Base-by-base conservation (phyloP, 2,797 vertebrate species). In the Mormyrops boulengeri region DNA sequence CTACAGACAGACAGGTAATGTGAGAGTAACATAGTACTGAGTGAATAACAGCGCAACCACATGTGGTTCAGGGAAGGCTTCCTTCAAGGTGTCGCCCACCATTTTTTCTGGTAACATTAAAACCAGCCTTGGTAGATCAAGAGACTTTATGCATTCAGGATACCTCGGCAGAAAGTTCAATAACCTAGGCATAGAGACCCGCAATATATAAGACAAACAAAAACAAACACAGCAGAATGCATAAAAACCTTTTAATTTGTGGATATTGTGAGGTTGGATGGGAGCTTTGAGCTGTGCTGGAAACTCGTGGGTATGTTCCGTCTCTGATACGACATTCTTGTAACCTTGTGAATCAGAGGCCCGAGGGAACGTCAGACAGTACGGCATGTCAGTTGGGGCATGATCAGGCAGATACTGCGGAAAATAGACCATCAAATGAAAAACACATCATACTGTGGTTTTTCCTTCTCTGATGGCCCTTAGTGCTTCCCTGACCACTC, bases 311-410 rank as follows among this genome's bases (percentile, higher is more conserved):
- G 91, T 50, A 77, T 49, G 85, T 88, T 87, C 55, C 84, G 77
- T 41, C 34, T 52, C 62, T 90, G 91, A 93, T 92, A 87, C 57
- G 26, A 34, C 14, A 77, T 26, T 3, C 38, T 77, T 38, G 88
- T 90, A 88, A 41, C 4, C 17, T 69, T 62, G 91, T 91, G 91
- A 92, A 92, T 89, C 91, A 91, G 57, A 89, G 26, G 44, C 88
- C 73, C 41, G 8, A 30, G 47, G 7, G 44, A n/a, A n/a, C 12
- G 47, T 85, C 22, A 49, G 44, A 49, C 41, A 85, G 22, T 2
- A 11, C 30, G 4, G 50, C 85, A 9, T 55, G 52, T 87, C 30
- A 38, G 47, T 38, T 52, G 12, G 9, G n/a, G 7, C 80, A 47
- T 8, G 41, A 85, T 22, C 3, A 4, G 47, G 82, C 82, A 85